A percentile compares a stretch with the other conserved stretches of the same genome.
Conservation (phyloP, 2,888 invertebrate species). For the Crematogaster levior region DNA sequence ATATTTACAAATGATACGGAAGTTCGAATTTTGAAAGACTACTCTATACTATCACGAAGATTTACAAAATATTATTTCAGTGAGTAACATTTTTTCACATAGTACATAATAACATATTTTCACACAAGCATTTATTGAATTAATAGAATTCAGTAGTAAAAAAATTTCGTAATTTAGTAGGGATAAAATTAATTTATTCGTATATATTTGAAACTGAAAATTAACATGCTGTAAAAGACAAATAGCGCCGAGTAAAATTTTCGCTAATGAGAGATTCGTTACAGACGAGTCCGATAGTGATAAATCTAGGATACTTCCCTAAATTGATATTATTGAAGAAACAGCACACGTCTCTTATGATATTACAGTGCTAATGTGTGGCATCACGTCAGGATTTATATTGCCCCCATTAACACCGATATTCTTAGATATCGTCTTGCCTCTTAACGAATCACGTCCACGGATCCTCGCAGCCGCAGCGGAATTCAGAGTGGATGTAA, state of each 20-base stretch:
- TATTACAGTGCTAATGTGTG: conserved; percentile 2
- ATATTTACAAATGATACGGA: conserved; percentile 22
- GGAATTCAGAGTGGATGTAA: not conserved
- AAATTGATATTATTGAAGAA: not conserved
- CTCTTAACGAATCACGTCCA: conserved; percentile 6
- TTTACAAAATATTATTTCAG: conserved; percentile 8
- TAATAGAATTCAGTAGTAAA: too few species aligned
- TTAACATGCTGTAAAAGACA: not conserved
- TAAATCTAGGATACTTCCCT: not conserved
- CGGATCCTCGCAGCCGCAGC: not conserved
- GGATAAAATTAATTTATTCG: too few species aligned
- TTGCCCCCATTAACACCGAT: not conserved
- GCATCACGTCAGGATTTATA: not conserved
- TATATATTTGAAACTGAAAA: not conserved
- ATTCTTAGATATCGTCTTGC: not conserved
- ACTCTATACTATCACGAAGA: not conserved
- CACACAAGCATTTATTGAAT: too few species aligned
- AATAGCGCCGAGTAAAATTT: not conserved
- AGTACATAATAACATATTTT: too few species aligned
- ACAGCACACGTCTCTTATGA: not conserved
- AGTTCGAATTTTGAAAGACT: not conserved
- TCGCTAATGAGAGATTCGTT: too few species aligned
- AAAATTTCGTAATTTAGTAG: too few species aligned
- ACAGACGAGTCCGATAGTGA: not conserved
- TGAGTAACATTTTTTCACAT: too few species aligned